Evolutionary conservation across 2,888 invertebrate genomes (phyloP), one percentile per base, ranked within the genome.

Genomic region (Hermaeophaga mercurialis): DNA sequence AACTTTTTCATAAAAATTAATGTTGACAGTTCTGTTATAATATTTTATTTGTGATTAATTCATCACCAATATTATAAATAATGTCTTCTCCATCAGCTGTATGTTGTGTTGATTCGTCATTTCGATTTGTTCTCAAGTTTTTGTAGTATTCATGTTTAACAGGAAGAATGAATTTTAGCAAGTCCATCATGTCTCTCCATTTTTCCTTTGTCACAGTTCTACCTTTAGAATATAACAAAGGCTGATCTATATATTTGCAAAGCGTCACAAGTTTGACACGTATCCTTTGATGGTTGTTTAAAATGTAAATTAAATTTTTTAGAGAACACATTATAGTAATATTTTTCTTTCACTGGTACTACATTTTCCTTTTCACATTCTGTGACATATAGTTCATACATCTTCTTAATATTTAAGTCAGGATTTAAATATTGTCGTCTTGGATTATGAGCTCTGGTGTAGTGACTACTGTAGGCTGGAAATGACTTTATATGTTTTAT

Each of bases 401-500:
- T n/a, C 31, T 31, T 31, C 31, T 31, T 31, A 31, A 31, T 31
- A 31, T 31, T 31, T 31, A 31, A 31, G 31, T 31, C 31, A 31
- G 31, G 31, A 31, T 31, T 31, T 31, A 31, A 31, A 31, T 31
- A 31, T n/a, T 31, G 31, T 31, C 31, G 31, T 31, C 31, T 31
- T 31, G 31, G 31, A 31, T 31, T 31, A 31, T 31, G 31, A 31
- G 31, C 31, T 31, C 31, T 31, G 31, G 31, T 31, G 31, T 31
- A 31, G 31, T 41, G 17, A 41, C 41, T 41, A 19, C 22, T 18
- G 19, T 41, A 17, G 22, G 41, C 18, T 17, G 41, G 41, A 18
- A 41, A 18, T 19, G 17, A 41, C 22, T 41, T 41, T 18, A 41
- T 41, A 41, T 41, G 41, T 19, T 17, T 41, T 18, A 41, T 18